These are phyloP conservation scores for Microplitis deprimator DNA, from an alignment of 2,888 invertebrate species.

Conservation along the genomic window DNA sequence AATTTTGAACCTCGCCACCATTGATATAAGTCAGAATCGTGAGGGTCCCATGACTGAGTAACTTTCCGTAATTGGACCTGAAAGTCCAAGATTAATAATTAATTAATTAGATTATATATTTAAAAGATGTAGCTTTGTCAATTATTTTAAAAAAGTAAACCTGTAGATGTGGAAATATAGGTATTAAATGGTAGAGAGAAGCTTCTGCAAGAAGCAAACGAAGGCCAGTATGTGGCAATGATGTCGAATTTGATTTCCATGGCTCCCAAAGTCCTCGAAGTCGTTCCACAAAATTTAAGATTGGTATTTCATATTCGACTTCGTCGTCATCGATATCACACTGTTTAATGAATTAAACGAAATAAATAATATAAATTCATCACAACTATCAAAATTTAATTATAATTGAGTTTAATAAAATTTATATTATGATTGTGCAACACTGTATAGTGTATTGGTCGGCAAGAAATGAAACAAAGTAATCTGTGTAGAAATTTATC, in stretches of 20 bases:
- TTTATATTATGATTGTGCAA: too few species aligned
- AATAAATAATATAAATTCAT: background rate
- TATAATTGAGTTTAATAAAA: too few species aligned
- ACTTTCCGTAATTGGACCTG: slow-evolving; percentile 73
- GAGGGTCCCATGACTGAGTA: slow-evolving; percentile 72
- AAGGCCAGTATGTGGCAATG: slow-evolving; percentile 77
- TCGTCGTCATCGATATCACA: slow-evolving; percentile 80
- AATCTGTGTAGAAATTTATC: too few species aligned
- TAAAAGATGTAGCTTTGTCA: too few species aligned
- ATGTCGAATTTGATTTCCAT: slow-evolving; percentile 72
- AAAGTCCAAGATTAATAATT: too few species aligned
- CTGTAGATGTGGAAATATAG: slow-evolving; percentile 80
- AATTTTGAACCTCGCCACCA: slow-evolving; percentile 82
- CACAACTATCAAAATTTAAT: too few species aligned
- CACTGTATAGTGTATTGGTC: too few species aligned
- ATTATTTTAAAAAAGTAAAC: slow-evolving; percentile 57
- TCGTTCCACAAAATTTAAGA: slow-evolving; percentile 79
- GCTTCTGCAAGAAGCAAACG: slow-evolving; percentile 75
- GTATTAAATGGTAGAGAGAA: slow-evolving; percentile 76
- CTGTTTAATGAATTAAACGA: slow-evolving; percentile 64
- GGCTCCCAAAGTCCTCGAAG: slow-evolving; percentile 80
- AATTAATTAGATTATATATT: too few species aligned
- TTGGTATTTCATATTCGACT: slow-evolving; percentile 83
- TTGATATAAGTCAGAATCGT: slow-evolving; percentile 80
- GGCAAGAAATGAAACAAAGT: too few species aligned